Evolutionary conservation across 2,797 vertebrate species (phyloP).

Genomic region (Siniperca scherzeri): DNA sequence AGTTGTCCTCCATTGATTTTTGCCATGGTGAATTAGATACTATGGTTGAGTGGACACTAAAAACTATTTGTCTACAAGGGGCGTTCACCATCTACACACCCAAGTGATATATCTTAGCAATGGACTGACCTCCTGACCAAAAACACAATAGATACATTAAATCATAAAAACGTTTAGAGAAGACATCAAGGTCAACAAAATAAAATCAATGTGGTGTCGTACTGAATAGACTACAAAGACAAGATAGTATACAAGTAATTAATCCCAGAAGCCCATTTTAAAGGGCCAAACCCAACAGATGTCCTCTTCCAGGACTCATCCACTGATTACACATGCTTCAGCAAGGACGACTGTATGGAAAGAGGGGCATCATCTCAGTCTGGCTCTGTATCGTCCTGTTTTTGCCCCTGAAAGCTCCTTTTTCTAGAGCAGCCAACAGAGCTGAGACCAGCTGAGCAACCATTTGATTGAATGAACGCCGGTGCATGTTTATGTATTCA

Average conservation of each 20-base stretch:
- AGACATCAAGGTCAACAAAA: background rate
- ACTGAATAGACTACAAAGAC: slow-evolving; percentile 10
- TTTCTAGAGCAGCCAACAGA: background rate
- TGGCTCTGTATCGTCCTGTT: background rate
- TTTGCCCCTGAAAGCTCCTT: background rate
- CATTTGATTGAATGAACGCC: background rate
- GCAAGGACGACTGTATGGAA: background rate
- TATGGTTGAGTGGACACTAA: background rate
- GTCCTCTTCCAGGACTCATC: slow-evolving; percentile 1
- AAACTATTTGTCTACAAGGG: background rate
- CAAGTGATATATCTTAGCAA: background rate
- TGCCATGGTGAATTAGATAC: background rate
- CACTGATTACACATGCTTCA: slow-evolving; percentile 13
- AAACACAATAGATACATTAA: background rate
- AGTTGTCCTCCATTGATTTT: background rate
- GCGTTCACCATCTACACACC: background rate
- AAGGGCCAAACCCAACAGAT: slow-evolving; percentile 22
- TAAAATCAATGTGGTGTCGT: background rate
- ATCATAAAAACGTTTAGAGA: background rate
- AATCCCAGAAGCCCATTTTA: slow-evolving; percentile 6
- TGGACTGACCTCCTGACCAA: background rate
- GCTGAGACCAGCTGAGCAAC: background rate
- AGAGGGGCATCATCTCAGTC: background rate
- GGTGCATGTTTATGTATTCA: background rate
- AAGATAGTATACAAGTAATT: slow-evolving; percentile 8